A percentile compares a stretch with the other conserved stretches of the same genome.
phyloP scores from a whole-genome alignment of 2,797 vertebrate species.

The Hoplostethus mediterraneus region DNA sequence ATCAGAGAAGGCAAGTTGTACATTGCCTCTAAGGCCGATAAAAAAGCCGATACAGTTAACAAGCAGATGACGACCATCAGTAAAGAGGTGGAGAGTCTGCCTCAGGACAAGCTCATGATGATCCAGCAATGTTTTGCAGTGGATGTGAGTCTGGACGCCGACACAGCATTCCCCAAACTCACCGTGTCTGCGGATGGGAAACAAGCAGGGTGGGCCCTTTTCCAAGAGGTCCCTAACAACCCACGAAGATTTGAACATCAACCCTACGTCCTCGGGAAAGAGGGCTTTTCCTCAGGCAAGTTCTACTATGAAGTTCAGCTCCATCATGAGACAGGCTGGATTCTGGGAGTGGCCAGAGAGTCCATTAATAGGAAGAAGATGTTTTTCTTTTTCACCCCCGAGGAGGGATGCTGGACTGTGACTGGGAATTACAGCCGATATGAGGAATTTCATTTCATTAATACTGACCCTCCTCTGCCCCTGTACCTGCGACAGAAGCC shows the following conservation, averaged over 20 bases:
- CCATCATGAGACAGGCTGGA: not conserved
- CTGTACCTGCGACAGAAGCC: not conserved
- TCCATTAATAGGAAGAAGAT: not conserved
- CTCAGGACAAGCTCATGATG: slow-evolving; percentile 45
- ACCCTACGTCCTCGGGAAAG: slow-evolving; percentile 8
- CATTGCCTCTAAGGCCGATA: not conserved
- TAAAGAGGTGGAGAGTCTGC: slow-evolving; percentile 24
- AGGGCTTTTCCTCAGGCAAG: slow-evolving; percentile 54
- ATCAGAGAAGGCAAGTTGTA: slow-evolving; percentile 17
- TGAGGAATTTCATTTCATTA: fast-evolving
- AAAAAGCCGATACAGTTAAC: not conserved
- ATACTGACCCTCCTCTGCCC: fast-evolving
- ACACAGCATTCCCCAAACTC: not conserved
- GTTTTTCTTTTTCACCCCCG: fast-evolving
- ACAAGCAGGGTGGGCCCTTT: fast-evolving
- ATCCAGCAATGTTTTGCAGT: slow-evolving; percentile 42
- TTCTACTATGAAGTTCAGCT: slow-evolving; percentile 62
- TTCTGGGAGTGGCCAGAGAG: slow-evolving; percentile 52
- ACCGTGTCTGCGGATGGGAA: slow-evolving; percentile 29
- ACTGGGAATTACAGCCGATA: fast-evolving
- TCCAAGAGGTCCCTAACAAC: fast-evolving
- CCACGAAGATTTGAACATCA: not conserved
- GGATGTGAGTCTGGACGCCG: slow-evolving; percentile 46
- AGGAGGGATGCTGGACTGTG: slow-evolving; percentile 1
- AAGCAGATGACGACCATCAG: not conserved